Evolutionary conservation across 2,888 invertebrate genomes (phyloP).

Genomic region (Lithophane semibrunnea): DNA sequence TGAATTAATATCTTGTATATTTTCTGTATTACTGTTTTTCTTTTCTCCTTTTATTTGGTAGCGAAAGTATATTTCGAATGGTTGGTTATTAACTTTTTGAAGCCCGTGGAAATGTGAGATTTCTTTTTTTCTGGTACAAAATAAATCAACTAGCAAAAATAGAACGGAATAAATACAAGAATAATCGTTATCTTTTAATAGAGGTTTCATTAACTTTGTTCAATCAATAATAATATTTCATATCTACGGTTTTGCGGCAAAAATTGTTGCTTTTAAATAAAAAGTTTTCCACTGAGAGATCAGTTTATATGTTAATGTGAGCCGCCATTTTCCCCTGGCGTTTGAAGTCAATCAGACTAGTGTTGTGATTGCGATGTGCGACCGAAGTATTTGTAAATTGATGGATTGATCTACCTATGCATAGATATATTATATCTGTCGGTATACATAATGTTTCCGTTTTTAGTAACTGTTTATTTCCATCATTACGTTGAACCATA

Average conservation of each 20-base stretch:
- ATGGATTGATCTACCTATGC: constrained; percentile 20
- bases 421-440: neutral
- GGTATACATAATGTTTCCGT: neutral
- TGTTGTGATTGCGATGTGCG: constrained; percentile 57
- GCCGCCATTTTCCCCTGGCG: constrained; percentile 65
- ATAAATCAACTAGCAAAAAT: neutral
- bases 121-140: neutral
- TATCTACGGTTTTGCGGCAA: neutral
- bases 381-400: constrained; percentile 64
- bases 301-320: constrained; percentile 75
- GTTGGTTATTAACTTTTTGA: constrained; percentile 13
- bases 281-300: constrained; percentile 53
- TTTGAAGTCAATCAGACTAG: constrained; percentile 72
- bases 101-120: neutral
- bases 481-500: neutral
- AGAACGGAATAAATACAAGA: neutral
- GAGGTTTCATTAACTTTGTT: neutral
- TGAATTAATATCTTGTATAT: constrained; percentile 52
- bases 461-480: neutral
- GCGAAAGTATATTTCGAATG: neutral
- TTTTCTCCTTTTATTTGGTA: constrained; percentile 14
- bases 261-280: constrained; percentile 50
- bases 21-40: constrained; percentile 24
- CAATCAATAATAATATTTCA: too few species aligned
- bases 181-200: neutral